These are phyloP conservation scores for Pipistrellus nathusii DNA, from an alignment of 2,797 vertebrate genomes.

Conservation along the genomic window DNA sequence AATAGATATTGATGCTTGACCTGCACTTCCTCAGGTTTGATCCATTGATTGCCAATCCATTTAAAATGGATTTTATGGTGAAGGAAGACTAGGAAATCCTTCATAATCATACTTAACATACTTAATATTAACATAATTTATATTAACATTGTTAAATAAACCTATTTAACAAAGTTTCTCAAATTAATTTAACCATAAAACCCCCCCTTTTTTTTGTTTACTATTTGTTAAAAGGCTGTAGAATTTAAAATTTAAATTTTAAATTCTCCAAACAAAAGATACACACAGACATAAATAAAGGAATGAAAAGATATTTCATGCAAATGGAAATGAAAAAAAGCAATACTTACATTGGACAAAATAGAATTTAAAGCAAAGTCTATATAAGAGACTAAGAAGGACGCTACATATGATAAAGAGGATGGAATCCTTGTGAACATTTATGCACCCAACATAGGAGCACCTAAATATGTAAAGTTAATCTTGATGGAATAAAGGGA, in stretches of 20 bases:
- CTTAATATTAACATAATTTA: too few relatives aligned
- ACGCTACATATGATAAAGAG: not conserved
- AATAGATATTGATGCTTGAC: not conserved
- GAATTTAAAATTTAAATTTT: not conserved
- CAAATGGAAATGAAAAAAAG: not conserved
- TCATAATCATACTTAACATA: not conserved
- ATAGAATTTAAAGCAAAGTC: not conserved
- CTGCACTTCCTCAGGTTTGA: conserved; percentile 37
- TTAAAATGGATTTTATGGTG: conserved; percentile 1
- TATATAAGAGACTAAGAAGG: not conserved
- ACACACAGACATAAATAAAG: not conserved
- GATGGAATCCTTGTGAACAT: not conserved
- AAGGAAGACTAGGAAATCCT: conserved; percentile 12
- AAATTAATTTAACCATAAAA: conserved; percentile 4
- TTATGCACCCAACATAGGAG: not conserved
- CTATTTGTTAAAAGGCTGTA: not conserved
- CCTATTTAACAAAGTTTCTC: conserved; percentile 1
- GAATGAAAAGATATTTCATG: not conserved
- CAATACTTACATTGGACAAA: not conserved
- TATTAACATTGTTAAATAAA: too few relatives aligned
- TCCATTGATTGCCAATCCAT: not conserved
- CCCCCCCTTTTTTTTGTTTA: not conserved
- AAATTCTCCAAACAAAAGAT: not conserved
- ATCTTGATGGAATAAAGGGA: not conserved
- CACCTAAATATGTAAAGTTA: not conserved